phyloP scores from a whole-genome alignment of 1,140 invertebrate species.

The Asbolus verrucosus region DNA sequence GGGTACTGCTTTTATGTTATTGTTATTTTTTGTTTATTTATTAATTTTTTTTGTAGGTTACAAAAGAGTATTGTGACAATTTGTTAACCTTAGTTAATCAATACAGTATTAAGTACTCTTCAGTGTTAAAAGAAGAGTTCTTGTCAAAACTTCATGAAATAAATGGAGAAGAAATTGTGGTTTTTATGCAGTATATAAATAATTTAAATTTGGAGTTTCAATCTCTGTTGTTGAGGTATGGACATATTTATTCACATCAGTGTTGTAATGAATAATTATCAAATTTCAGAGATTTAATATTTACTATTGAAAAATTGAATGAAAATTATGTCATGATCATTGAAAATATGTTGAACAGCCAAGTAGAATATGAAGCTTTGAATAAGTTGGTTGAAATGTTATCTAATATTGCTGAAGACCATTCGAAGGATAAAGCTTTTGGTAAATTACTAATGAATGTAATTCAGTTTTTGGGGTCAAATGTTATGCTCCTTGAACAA shows the following conservation, averaged over 20 bases:
- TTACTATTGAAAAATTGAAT: conserved; percentile 11
- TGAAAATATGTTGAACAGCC: background rate
- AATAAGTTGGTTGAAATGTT: conserved; percentile 15
- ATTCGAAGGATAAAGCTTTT: background rate
- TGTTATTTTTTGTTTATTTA: background rate
- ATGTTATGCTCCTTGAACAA: conserved; percentile 3
- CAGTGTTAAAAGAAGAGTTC: conserved; percentile 3
- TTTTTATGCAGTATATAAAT: conserved; percentile 8
- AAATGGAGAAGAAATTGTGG: background rate
- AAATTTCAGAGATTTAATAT: conserved; percentile 14
- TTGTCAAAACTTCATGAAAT: background rate
- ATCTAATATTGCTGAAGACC: conserved; percentile 5
- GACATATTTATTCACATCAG: background rate
- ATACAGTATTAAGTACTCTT: background rate
- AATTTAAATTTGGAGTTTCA: conserved; percentile 11
- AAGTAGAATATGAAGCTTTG: conserved; percentile 17
- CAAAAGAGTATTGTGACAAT: conserved; percentile 9
- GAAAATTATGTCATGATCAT: background rate
- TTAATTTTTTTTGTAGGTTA: conserved; percentile 5
- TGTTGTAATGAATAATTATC: background rate
- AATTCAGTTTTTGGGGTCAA: conserved; percentile 3
- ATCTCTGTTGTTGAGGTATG: conserved; percentile 2
- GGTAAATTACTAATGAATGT: conserved; percentile 11
- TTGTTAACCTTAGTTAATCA: background rate
- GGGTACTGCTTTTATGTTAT: background rate